Percentiles rank a stretch among this genome's conserved stretches.
phyloP scores from a whole-genome alignment of 2,113 vertebrate genomes.

The Cyprinodon brontotheroides region DNA sequence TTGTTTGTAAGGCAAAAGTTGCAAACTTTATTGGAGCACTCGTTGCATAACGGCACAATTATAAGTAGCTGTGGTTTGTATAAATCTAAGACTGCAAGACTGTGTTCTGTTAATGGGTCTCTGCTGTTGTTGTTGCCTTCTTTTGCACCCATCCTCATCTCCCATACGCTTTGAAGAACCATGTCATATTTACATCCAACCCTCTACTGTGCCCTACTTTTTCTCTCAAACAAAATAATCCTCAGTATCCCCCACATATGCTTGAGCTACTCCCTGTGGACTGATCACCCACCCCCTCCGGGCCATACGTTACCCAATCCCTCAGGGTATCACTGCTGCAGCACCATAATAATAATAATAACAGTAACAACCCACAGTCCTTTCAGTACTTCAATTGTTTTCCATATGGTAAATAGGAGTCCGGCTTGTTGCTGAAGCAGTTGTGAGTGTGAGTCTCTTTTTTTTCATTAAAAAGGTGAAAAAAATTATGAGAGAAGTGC shows the following conservation, averaged over 20 bases:
- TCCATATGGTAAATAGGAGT: slow-evolving; percentile 57
- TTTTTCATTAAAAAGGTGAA: slow-evolving; percentile 50
- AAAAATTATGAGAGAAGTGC: slow-evolving; percentile 18
- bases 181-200: slow-evolving; percentile 29
- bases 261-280: slow-evolving; percentile 32
- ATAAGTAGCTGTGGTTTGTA: not conserved
- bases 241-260: slow-evolving; percentile 27
- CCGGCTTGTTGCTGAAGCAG: slow-evolving; percentile 51
- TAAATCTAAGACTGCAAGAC: not conserved
- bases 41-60: not conserved
- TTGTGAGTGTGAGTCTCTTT: slow-evolving; percentile 52
- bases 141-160: slow-evolving; percentile 13
- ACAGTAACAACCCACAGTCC: slow-evolving; percentile 52
- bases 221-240: slow-evolving; percentile 32
- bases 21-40: not conserved
- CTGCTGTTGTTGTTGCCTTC: not conserved
- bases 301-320: slow-evolving; percentile 47
- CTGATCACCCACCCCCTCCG: not conserved
- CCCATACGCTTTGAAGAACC: slow-evolving; percentile 23
- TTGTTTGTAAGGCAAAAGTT: not conserved
- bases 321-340: slow-evolving; percentile 43
- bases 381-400: slow-evolving; percentile 64
- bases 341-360: slow-evolving; percentile 46
- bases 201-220: slow-evolving; percentile 39
- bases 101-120: not conserved